A percentile compares a stretch with the other conserved stretches of the same genome.
Evolutionary conservation across 2,797 vertebrate species (phyloP).

Genomic region (Limosa lapponica): DNA sequence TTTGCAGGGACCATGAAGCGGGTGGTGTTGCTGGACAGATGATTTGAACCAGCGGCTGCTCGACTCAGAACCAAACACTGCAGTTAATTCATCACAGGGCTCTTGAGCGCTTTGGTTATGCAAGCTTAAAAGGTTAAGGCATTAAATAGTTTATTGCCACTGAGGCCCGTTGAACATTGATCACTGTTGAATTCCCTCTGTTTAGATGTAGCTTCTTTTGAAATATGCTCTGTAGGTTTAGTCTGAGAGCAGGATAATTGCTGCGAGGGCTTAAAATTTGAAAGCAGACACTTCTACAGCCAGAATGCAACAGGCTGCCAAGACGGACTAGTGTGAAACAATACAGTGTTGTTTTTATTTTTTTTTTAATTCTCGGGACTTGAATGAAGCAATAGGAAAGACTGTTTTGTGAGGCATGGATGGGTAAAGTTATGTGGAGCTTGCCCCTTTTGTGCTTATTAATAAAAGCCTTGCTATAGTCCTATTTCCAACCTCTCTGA

Average conservation of each 20-base stretch:
- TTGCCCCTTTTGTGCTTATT: not conserved
- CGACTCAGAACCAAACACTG: slow-evolving; percentile 30
- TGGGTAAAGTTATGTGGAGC: not conserved
- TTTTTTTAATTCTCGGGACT: not conserved
- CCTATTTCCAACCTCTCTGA: not conserved
- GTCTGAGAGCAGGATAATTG: slow-evolving; percentile 45
- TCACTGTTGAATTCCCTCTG: slow-evolving; percentile 39
- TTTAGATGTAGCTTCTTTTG: slow-evolving; percentile 55
- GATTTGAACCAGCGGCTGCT: slow-evolving; percentile 45
- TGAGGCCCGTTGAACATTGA: slow-evolving; percentile 21
- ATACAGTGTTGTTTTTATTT: not conserved
- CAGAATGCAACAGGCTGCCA: not conserved
- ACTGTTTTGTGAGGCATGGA: not conserved
- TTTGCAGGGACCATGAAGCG: not conserved
- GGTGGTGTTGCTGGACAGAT: slow-evolving; percentile 12
- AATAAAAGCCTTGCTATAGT: not conserved
- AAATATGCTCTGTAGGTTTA: slow-evolving; percentile 49
- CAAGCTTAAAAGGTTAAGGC: slow-evolving; percentile 57
- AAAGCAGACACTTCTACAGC: slow-evolving; percentile 25
- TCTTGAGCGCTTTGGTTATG: not conserved
- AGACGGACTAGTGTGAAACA: not conserved
- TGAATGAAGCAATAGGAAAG: not conserved
- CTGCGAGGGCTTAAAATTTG: not conserved
- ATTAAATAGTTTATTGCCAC: slow-evolving; percentile 70
- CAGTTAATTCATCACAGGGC: slow-evolving; percentile 65